Base-by-base conservation (phyloP, 2,797 vertebrate genomes). In the Helicolenus hilgendorfi region DNA sequence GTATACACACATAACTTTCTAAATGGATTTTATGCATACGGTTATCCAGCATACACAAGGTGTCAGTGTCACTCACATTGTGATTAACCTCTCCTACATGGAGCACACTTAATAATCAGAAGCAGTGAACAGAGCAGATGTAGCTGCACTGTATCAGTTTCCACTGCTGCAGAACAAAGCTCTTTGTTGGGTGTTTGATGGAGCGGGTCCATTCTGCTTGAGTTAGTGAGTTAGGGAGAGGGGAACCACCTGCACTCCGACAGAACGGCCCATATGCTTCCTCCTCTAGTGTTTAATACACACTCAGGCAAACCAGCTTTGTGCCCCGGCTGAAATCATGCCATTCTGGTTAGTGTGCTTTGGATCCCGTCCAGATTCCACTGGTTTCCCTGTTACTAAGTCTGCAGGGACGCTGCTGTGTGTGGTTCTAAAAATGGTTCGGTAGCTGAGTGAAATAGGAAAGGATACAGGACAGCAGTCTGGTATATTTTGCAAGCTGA, bases 201-300 rank as follows among this genome's bases (percentile, higher is more conserved):
- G 68, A 79, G 75, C 20, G 24, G 63, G 49, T 90, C 85, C 67
- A 69, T 84, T 90, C 79, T 69, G 68, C 74, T 79, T n/a, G 65
- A 77, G 59, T 75, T 72, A 86, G 67, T 22, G 53, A 49, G 45
- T 49, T 49, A 49, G 45, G 0, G 45, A 77, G 88, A 91, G 67
- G 70, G 86, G 73, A 93, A 89, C 79, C 91, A 92, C 90, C 94
- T 94, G 92, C 86, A 80, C 79, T 55, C 72, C 20, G n/a, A 82
- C 79, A 81, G 64, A 62, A 35, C 38, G 53, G 60, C 59, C 81
- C 76, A 79, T 53, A 79, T 81, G 84, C 68, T 93, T 87, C 86
- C 71, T 77, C 64, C 24, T 79, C 79, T 53, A 4, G 7, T 79
- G 63, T 79, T 83, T 65, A 78, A 84, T 62, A 67, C 2, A 31